Evolutionary conservation across 2,113 vertebrate genomes (phyloP), one percentile per base, ranked within the genome.

Genomic region (Sapajus apella): DNA sequence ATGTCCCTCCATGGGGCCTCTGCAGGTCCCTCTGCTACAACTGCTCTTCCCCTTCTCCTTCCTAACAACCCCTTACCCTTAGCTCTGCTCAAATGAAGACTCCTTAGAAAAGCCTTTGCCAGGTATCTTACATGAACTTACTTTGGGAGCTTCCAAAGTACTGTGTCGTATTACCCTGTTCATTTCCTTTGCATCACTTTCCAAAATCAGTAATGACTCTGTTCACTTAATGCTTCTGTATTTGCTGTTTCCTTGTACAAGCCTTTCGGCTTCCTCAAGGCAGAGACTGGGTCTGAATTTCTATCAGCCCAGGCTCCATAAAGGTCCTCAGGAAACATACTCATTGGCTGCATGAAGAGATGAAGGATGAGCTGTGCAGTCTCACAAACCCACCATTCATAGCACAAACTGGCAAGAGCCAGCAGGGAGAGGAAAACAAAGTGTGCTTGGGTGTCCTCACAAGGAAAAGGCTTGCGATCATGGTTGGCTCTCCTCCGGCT

Each of bases 361-460:
- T 2, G 50, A 37, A 50, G 47, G 21, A 35, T 11, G 37, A 20
- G 0, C 82, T 35, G 20, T 25, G 35, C 1, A 0, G 61, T n/a
- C 55, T 87, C 56, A 55, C 16, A 64, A 40, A 45, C 70, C 14
- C 45, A 6, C 4, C 3, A 55, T 8, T 55, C 7, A 23, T 25
- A 76, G 56, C 0, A 10, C 16, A 43, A 37, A 47, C 4, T 35
- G 25, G 10, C 6, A 6, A 56, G 43, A 5, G 16, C 20, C 27
- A 3, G 2, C 12, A 18, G 0, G 25, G 20, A 18, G 40, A 75
- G 35, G 47, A 32, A 45, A 55, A 40, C 2, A 13, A 10, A 0
- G 64, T 20, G 30, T 25, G 35, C 27, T 16, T 76, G 89, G 68
- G 20, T 18, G 30, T 64, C 30, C 25, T 76, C 21, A 8, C 0